Evolutionary conservation across 2,797 vertebrate genomes (phyloP).

Genomic region (Agapornis canus): DNA sequence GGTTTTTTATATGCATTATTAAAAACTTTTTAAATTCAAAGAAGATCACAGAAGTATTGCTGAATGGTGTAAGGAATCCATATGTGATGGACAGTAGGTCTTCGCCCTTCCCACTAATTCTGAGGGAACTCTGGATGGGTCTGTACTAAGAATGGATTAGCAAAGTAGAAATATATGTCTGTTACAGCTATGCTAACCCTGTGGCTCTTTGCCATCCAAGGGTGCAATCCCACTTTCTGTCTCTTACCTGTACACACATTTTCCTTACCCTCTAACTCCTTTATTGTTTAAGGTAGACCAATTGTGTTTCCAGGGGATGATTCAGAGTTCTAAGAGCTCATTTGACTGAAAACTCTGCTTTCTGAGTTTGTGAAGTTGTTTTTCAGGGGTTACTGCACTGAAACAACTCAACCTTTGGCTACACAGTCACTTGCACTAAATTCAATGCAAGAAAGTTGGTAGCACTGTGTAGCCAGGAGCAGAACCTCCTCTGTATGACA

Average conservation of each 20-base stretch:
- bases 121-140: not conserved
- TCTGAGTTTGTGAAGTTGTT: not conserved
- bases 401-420: not conserved
- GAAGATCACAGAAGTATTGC: not conserved
- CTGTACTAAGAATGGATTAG: not conserved
- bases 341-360: not conserved
- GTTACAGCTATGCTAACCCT: not conserved
- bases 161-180: not conserved
- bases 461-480: not conserved
- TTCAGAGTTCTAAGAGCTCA: not conserved
- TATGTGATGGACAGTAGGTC: not conserved
- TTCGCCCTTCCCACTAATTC: not conserved
- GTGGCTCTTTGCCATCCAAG: not conserved
- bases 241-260: not conserved
- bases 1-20: accelerated
- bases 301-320: not conserved
- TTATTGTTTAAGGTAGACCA: not conserved
- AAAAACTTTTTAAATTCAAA: not conserved
- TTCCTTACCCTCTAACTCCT: not conserved
- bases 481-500: not conserved
- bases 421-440: too few species aligned
- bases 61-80: not conserved
- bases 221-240: not conserved
- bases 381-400: not conserved
- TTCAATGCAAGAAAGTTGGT: not conserved